phyloP scores from a whole-genome alignment of 2,888 invertebrate species.

The Physocephala rufipes region DNA sequence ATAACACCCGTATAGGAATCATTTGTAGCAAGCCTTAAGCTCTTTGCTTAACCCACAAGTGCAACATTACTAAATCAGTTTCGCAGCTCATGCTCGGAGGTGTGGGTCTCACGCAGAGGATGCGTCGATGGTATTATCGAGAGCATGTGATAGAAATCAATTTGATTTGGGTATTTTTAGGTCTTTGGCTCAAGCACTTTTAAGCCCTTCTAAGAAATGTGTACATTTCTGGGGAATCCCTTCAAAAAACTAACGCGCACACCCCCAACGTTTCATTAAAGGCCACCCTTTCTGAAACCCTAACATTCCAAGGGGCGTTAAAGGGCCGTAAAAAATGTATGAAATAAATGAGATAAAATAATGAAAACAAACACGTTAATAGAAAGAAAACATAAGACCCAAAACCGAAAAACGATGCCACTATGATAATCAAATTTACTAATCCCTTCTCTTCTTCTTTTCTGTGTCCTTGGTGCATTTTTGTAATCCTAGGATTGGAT shows the following conservation, averaged over 20 bases:
- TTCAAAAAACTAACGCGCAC: not conserved
- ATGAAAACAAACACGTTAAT: slow-evolving; percentile 30
- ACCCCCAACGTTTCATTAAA: not conserved
- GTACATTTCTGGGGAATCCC: not conserved
- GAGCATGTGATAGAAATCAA: slow-evolving; percentile 49
- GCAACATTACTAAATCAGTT: too few relatives aligned
- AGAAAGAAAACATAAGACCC: slow-evolving; percentile 15
- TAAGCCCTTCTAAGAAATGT: not conserved
- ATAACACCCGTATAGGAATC: not conserved
- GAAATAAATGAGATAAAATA: slow-evolving; percentile 34
- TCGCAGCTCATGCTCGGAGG: too few relatives aligned
- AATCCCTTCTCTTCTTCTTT: too few relatives aligned
- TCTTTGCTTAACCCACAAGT: too few relatives aligned
- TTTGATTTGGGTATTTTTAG: slow-evolving; percentile 45
- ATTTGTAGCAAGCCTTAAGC: not conserved
- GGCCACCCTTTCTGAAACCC: not conserved
- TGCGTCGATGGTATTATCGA: slow-evolving; percentile 45
- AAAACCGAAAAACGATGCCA: not conserved
- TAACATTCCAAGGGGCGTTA: too few relatives aligned
- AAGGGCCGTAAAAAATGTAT: slow-evolving; percentile 19
- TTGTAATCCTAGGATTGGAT: too few relatives aligned
- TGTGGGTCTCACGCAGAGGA: too few relatives aligned
- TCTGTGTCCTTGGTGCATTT: too few relatives aligned
- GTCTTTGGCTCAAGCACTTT: not conserved
- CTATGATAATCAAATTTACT: too few relatives aligned